A percentile compares a stretch with the other conserved stretches of the same genome.
Conservation (phyloP, 2,888 invertebrate species). For the Catocala nupta region DNA sequence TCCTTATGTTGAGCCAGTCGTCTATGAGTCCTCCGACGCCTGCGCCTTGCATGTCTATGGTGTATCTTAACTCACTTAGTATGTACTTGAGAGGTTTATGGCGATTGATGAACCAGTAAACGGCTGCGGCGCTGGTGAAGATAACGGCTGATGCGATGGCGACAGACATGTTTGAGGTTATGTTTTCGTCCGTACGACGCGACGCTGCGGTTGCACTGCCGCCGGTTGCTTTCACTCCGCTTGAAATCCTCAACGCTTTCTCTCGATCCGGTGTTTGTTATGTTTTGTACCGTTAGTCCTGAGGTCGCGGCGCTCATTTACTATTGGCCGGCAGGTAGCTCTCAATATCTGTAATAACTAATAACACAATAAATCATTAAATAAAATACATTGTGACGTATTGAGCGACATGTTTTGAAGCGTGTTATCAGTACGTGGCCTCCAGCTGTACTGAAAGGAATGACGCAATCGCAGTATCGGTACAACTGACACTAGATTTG, state of each 20-base stretch:
- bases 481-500: constrained; percentile 39
- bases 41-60: constrained; percentile 87
- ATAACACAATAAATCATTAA: constrained; percentile 18
- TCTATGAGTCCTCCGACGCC: constrained; percentile 88
- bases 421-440: constrained; percentile 64
- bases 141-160: constrained; percentile 67
- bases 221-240: constrained; percentile 77
- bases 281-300: constrained; percentile 79
- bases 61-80: constrained; percentile 83
- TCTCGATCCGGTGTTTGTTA: constrained; percentile 72
- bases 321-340: constrained; percentile 37
- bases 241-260: constrained; percentile 82
- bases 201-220: constrained; percentile 72
- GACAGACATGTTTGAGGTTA: constrained; percentile 77
- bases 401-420: constrained; percentile 15
- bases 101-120: constrained; percentile 83
- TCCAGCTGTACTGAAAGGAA: constrained; percentile 56
- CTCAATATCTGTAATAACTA: constrained; percentile 42
- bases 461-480: constrained; percentile 50
- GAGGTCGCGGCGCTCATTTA: constrained; percentile 52
- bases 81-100: constrained; percentile 85
- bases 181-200: constrained; percentile 71
- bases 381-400: background rate
- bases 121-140: constrained; percentile 64
- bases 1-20: constrained; percentile 85